phyloP scores from a whole-genome alignment of 2,797 vertebrate genomes.

The Premnoplex brunnescens region DNA sequence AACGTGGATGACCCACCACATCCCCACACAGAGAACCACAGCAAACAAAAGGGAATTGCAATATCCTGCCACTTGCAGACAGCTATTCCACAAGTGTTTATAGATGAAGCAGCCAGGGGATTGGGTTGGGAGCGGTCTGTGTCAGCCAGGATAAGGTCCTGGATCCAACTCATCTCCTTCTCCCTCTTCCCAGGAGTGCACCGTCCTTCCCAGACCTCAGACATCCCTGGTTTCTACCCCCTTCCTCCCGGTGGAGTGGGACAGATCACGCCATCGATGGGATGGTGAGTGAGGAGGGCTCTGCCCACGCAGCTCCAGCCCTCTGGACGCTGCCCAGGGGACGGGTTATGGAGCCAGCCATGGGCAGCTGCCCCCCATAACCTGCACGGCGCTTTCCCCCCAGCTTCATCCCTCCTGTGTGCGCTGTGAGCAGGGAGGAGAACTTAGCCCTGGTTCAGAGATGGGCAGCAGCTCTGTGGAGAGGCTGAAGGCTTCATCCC shows the following conservation, averaged over 20 bases:
- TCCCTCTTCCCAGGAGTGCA: constrained; percentile 83
- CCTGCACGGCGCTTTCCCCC: background rate
- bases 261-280: constrained; percentile 93
- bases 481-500: background rate
- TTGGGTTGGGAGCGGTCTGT: fast-evolving
- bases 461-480: fast-evolving
- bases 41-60: background rate
- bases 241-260: constrained; percentile 90
- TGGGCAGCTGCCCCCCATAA: fast-evolving
- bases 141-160: fast-evolving
- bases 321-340: fast-evolving
- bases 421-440: background rate
- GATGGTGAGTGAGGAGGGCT: constrained; percentile 86
- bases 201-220: constrained; percentile 90
- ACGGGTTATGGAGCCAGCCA: fast-evolving
- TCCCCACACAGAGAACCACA: background rate
- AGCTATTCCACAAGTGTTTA: fast-evolving
- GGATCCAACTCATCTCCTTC: background rate
- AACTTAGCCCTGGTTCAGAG: background rate
- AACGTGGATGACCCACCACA: fast-evolving
- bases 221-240: constrained; percentile 93
- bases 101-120: background rate
- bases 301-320: fast-evolving
- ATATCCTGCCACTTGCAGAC: background rate
- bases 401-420: background rate